These are phyloP conservation scores for Oncorhynchus clarkii DNA, from an alignment of 2,113 vertebrate genomes.

Conservation along the genomic window DNA sequence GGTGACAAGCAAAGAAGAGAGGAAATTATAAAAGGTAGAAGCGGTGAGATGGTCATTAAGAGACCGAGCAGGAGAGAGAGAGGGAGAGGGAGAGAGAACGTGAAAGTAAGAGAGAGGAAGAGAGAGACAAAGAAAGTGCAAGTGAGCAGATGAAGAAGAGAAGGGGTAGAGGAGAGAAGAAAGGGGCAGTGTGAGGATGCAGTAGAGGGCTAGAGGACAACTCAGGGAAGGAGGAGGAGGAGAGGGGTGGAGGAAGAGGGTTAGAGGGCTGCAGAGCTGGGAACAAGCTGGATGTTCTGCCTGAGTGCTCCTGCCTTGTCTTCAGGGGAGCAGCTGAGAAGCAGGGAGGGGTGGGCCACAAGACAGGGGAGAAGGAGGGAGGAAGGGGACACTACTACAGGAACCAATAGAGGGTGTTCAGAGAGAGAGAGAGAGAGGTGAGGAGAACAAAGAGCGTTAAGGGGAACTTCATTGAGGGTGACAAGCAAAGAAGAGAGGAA, in stretches of 20 bases:
- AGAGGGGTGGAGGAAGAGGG: constrained; percentile 21
- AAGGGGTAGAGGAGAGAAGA: neutral
- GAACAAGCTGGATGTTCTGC: constrained; percentile 70
- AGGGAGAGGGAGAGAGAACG: neutral
- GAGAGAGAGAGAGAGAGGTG: constrained; percentile 15
- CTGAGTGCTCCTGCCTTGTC: constrained; percentile 65
- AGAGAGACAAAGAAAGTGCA: no score
- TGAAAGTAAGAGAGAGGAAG: neutral
- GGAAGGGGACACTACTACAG: constrained; percentile 9
- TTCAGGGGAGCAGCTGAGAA: constrained; percentile 67
- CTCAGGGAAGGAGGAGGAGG: neutral
- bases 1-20: constrained; percentile 38
- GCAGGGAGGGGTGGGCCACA: constrained; percentile 8
- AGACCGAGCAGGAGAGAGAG: constrained; percentile 2
- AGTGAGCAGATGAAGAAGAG: neutral
- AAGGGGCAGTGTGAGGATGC: neutral
- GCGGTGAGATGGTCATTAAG: neutral
- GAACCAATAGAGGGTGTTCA: constrained; percentile 37
- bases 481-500: constrained; percentile 28
- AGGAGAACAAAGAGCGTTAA: neutral
- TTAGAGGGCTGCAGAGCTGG: constrained; percentile 14
- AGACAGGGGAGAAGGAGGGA: constrained; percentile 2
- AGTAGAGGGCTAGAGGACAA: neutral
- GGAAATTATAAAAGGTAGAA: neutral
- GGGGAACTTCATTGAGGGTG: constrained; percentile 42